Evolutionary conservation across 2,888 invertebrate species (phyloP).

Genomic region (Agrotis exclamationis): DNA sequence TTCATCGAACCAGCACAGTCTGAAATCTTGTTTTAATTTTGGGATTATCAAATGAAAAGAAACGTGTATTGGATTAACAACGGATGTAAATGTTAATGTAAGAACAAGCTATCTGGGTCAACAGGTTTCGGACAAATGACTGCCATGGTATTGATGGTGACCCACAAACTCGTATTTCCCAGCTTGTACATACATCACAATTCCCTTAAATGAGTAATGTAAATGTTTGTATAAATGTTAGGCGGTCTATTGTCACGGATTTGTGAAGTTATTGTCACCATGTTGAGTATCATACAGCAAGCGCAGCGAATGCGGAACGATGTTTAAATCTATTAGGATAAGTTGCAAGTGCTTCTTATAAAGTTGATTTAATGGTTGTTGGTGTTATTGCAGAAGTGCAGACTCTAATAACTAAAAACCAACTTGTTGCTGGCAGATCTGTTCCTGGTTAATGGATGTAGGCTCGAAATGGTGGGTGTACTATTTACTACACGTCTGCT

Average conservation of each 20-base stretch:
- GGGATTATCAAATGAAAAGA: not conserved
- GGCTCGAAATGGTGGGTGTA: no score
- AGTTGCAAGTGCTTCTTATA: not conserved
- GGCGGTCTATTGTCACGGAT: constrained; percentile 17
- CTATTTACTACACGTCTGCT: no score
- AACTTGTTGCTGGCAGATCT: no score
- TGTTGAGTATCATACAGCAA: constrained; percentile 1
- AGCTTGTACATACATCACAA: constrained; percentile 4
- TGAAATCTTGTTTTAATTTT: not conserved
- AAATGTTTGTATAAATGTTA: constrained; percentile 19
- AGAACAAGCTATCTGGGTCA: not conserved
- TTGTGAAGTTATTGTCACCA: constrained; percentile 21
- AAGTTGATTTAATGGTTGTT: no score
- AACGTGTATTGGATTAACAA: not conserved
- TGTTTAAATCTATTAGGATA: not conserved
- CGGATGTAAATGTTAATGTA: not conserved
- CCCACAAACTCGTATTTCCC: not conserved
- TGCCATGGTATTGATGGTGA: not conserved
- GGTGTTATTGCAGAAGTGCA: no score
- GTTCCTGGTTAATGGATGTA: no score
- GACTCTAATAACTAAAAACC: no score
- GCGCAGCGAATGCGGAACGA: not conserved
- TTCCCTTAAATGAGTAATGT: constrained; percentile 6
- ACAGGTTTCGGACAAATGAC: not conserved
- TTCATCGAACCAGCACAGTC: no score